Evolutionary conservation across 1,140 invertebrate genomes (phyloP).

Genomic region (Pseudomyrmex concolor): DNA sequence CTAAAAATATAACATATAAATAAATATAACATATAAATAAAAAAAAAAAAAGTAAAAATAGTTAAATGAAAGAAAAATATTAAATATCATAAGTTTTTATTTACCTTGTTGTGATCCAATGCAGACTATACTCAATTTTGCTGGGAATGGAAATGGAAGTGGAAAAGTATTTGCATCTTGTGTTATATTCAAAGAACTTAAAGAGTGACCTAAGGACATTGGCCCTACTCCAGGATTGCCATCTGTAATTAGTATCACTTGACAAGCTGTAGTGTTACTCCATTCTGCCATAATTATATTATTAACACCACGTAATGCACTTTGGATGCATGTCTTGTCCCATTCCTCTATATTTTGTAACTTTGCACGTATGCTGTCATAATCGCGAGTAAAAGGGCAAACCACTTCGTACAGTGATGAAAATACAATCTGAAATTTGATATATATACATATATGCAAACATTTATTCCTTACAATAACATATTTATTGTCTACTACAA

Average conservation of each 20-base stretch:
- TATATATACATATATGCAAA: constrained; percentile 16
- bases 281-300: constrained; percentile 92
- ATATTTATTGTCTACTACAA: no score
- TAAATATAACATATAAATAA: constrained; percentile 34
- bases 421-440: constrained; percentile 88
- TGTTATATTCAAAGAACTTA: constrained; percentile 80
- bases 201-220: constrained; percentile 86
- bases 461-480: constrained; percentile 1
- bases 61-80: constrained; percentile 32
- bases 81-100: constrained; percentile 17
- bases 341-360: constrained; percentile 91
- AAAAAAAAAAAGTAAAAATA: not conserved
- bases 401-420: constrained; percentile 92
- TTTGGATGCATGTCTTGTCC: constrained; percentile 93
- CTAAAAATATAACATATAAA: constrained; percentile 66
- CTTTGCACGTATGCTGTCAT: constrained; percentile 90
- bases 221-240: constrained; percentile 90
- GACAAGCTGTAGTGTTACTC: constrained; percentile 92
- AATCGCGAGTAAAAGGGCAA: constrained; percentile 94
- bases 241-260: constrained; percentile 94
- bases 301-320: constrained; percentile 90
- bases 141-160: constrained; percentile 92
- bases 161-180: constrained; percentile 86
- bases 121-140: constrained; percentile 91
- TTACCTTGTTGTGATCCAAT: constrained; percentile 86